Percentiles rank a stretch among this genome's conserved stretches.
Evolutionary conservation across 2,888 invertebrate genomes (phyloP).

Genomic region (Mythimna ferrago): DNA sequence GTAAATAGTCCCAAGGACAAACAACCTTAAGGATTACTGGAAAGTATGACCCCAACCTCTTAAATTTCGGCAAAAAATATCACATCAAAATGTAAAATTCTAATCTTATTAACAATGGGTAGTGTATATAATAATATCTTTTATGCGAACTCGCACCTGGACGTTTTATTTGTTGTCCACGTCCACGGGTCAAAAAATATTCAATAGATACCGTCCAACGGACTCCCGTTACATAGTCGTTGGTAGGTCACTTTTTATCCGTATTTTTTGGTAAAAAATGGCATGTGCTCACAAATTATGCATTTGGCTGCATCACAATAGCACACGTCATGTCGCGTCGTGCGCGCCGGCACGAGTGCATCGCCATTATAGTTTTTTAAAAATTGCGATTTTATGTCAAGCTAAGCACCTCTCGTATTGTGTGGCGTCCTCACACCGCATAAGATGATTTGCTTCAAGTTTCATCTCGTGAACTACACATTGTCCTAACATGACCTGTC

Average conservation of each 20-base stretch:
- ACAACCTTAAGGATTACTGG: slow-evolving; percentile 9
- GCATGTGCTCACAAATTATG: slow-evolving; percentile 90
- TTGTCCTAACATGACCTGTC: slow-evolving; percentile 51
- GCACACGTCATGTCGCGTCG: slow-evolving; percentile 69
- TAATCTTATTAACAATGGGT: slow-evolving; percentile 68
- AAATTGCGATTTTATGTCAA: slow-evolving; percentile 85
- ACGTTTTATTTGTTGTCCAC: slow-evolving; percentile 80
- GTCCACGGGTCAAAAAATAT: slow-evolving; percentile 88
- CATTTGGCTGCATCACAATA: slow-evolving; percentile 88
- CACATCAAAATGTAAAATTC: slow-evolving; percentile 62
- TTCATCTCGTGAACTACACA: slow-evolving; percentile 50
- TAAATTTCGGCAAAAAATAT: slow-evolving; percentile 56
- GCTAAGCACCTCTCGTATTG: slow-evolving; percentile 77
- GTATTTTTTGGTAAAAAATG: slow-evolving; percentile 81
- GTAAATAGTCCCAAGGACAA: slow-evolving; percentile 11
- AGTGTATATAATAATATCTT: slow-evolving; percentile 74
- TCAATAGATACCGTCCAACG: slow-evolving; percentile 84
- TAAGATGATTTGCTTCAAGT: slow-evolving; percentile 68
- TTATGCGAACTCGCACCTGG: slow-evolving; percentile 86
- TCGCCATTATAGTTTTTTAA: slow-evolving; percentile 74
- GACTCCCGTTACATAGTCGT: slow-evolving; percentile 84
- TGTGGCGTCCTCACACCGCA: slow-evolving; percentile 77
- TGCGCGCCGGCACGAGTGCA: slow-evolving; percentile 80
- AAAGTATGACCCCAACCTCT: slow-evolving; percentile 57
- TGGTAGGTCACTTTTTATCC: slow-evolving; percentile 87